Base-by-base conservation (phyloP, 1,140 invertebrate species). In the Dendrolimus punctatus region DNA sequence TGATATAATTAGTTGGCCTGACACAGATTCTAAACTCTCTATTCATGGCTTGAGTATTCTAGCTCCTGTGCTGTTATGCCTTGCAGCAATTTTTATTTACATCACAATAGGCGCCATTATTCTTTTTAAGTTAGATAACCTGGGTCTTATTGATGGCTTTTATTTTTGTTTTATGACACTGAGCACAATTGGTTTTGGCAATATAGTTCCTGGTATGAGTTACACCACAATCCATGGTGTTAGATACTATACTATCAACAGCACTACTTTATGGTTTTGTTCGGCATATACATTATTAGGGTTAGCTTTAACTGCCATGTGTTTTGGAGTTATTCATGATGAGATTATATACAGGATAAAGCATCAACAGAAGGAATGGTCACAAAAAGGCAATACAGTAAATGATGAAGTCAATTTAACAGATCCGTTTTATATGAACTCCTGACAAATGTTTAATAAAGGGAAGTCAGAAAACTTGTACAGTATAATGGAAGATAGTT, bases 311-410 rank as follows among this genome's bases (percentile, higher is more conserved):
- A 96, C 98, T 10, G 96, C 97, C 44, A 99, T 99, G 96, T 98
- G 96, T 72, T 99, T 98, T 86, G 98, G 97, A 76, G 93, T 99
- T 23, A 95, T 99, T 61, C 97, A 99, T 83, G 96, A 98, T 73
- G 96, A 98, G 81, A 93, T 95, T 53, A 92, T 95, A 39, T 93
- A 95, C 82, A 91, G 93, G 61, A 89, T 94, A 55, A 92, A 91
- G 63, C 92, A 94, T 71, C 80, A 85, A 58, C 85, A 88, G 54
- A 88, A 87, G 69, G 73, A 82, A 41, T 87, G 85, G 87, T 87
- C 87, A 5, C 85, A 87, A 48, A 88, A 88, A 54, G 77, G 82
- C 38, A 88, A 87, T 44, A 80, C 75, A 10, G 85, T 88, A 0
- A 88, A 87, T 39, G 87, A 88, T 62, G 87, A 87, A 55, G 75